Percentiles rank a stretch among this genome's conserved stretches.
Evolutionary conservation across 1,140 invertebrate genomes (phyloP).

Genomic region (Hyposmocoma kahamanoa): DNA sequence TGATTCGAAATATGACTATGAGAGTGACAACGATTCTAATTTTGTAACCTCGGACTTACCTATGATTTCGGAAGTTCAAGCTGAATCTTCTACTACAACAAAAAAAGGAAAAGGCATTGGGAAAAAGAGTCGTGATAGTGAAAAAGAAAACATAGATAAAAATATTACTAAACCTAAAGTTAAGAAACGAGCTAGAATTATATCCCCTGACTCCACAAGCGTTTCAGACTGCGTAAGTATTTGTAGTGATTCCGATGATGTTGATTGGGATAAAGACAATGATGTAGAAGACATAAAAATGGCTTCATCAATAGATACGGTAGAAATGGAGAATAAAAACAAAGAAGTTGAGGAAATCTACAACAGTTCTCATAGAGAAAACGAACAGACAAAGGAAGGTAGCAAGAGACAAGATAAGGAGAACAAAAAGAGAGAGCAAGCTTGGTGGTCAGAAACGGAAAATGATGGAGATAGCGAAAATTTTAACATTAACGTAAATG

Average conservation of each 20-base stretch:
- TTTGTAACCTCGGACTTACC: no score
- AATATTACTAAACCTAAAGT: not conserved
- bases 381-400: no score
- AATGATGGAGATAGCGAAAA: no score
- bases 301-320: not conserved
- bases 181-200: not conserved
- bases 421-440: not conserved
- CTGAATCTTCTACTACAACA: not conserved
- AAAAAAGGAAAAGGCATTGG: not conserved
- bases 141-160: not conserved
- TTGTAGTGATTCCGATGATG: constrained; percentile 1
- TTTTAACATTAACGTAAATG: not conserved
- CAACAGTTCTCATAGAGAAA: no score
- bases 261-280: not conserved
- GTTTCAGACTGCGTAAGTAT: constrained; percentile 5
- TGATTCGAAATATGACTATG: no score
- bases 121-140: not conserved
- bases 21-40: no score
- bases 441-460: not conserved
- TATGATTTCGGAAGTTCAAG: not conserved
- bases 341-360: not conserved
- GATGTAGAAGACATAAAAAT: not conserved
- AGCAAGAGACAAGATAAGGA: not conserved
- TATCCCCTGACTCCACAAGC: not conserved
- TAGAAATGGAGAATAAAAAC: not conserved